Conservation (phyloP, 2,113 vertebrate genomes). For the Noturus placidus region DNA sequence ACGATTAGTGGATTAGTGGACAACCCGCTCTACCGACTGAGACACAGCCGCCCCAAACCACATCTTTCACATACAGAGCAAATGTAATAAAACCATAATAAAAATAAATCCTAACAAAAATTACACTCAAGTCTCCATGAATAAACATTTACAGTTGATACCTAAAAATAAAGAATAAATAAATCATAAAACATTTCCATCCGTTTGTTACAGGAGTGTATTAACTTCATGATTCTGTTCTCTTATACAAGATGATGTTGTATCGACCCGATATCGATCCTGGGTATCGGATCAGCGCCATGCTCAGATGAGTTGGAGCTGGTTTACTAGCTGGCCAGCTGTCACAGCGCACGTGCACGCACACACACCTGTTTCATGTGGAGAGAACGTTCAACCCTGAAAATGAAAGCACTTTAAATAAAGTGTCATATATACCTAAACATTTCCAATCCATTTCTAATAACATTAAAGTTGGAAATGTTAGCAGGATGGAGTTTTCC, state of each 20-base stretch:
- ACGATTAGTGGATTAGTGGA: too few relatives aligned
- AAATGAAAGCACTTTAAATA: neutral
- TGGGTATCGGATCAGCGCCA: too few relatives aligned
- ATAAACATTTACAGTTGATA: neutral
- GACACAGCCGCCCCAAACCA: too few relatives aligned
- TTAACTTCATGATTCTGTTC: neutral
- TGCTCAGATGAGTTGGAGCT: too few relatives aligned
- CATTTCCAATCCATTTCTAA: neutral
- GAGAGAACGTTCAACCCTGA: neutral
- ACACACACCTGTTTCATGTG: neutral
- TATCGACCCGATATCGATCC: too few relatives aligned
- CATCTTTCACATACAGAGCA: neutral
- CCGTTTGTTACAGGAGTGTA: neutral
- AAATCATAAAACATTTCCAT: neutral
- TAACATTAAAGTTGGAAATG: too few relatives aligned
- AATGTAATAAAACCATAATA: neutral
- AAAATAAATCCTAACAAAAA: neutral
- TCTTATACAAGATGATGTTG: neutral
- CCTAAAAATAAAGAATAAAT: too few relatives aligned
- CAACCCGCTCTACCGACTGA: too few relatives aligned
- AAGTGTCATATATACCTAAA: neutral
- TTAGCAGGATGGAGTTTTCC: slow-evolving; percentile 18
- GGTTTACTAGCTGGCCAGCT: too few relatives aligned
- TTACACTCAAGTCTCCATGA: neutral
- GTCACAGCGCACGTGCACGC: too few relatives aligned